Conservation (phyloP, 2,113 vertebrate species). For the Cinclus mexicanus region DNA sequence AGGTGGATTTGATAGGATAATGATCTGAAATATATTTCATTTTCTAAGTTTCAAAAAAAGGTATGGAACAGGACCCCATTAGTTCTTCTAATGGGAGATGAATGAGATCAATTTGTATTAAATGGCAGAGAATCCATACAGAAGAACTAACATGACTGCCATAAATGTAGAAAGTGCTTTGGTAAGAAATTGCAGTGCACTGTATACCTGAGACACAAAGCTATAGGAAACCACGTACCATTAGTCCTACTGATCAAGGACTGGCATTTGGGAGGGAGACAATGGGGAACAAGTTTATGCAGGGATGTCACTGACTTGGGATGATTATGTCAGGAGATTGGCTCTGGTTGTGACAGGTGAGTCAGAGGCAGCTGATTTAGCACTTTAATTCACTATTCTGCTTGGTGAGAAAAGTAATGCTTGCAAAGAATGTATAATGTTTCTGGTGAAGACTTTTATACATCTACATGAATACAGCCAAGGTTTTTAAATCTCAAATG, state of each 20-base stretch:
- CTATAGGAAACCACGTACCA: background rate
- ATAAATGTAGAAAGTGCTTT: background rate
- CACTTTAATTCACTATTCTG: background rate
- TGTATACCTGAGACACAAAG: background rate
- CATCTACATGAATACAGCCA: background rate
- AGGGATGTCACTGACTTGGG: background rate
- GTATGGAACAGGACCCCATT: background rate
- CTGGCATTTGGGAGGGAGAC: background rate
- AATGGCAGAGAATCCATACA: background rate
- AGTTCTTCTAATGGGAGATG: background rate
- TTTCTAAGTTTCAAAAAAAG: background rate
- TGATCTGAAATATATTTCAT: background rate
- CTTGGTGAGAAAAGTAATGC: background rate
- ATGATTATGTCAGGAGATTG: background rate
- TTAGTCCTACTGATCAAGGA: background rate
- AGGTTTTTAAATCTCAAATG: background rate
- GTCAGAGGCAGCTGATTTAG: background rate
- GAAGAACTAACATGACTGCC: background rate
- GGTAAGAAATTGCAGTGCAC: background rate
- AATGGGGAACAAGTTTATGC: background rate
- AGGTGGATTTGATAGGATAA: background rate
- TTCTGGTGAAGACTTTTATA: background rate
- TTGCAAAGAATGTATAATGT: background rate
- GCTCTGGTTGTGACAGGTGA: background rate
- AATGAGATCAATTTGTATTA: background rate